Conservation (phyloP, 2,888 invertebrate genomes). For the Oxytorus armatus region DNA sequence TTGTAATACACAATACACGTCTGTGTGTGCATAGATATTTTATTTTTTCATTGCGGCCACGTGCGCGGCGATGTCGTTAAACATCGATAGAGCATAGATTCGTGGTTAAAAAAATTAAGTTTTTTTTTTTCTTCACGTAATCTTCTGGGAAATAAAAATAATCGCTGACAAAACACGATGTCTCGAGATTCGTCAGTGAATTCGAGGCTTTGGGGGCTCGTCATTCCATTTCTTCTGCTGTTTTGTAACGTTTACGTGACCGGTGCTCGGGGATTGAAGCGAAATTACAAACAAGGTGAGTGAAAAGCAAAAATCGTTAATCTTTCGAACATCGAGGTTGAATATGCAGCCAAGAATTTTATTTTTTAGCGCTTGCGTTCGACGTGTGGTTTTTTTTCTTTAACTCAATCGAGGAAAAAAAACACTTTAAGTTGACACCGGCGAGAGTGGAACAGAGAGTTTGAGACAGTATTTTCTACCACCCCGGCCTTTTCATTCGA, state of each 20-base stretch:
- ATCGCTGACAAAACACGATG: constrained; percentile 59
- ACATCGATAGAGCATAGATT: constrained; percentile 19
- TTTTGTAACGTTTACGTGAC: constrained; percentile 66
- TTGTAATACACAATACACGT: not conserved
- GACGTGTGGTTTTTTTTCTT: too few species aligned
- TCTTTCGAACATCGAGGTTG: too few species aligned
- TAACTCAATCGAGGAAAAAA: constrained; percentile 7
- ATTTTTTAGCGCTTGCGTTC: too few species aligned
- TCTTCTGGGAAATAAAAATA: constrained; percentile 1
- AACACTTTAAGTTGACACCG: constrained; percentile 44
- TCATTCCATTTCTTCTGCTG: constrained; percentile 65
- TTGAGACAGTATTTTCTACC: constrained; percentile 73
- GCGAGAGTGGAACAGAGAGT: constrained; percentile 38
- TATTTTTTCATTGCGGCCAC: not conserved
- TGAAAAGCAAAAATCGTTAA: not conserved
- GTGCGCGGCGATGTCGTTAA: constrained; percentile 22
- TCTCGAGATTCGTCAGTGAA: constrained; percentile 60
- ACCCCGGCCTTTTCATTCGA: constrained; percentile 74
- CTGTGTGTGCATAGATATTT: not conserved
- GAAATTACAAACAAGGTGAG: constrained; percentile 74
- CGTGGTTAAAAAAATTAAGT: not conserved
- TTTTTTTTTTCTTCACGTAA: constrained; percentile 1
- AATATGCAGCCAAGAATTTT: too few species aligned
- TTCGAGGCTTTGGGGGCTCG: constrained; percentile 63
- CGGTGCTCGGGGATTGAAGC: constrained; percentile 76